Evolutionary conservation across 1,140 invertebrate species (phyloP), one percentile per base, ranked within the genome.

Genomic region (Monochamus saltuarius): DNA sequence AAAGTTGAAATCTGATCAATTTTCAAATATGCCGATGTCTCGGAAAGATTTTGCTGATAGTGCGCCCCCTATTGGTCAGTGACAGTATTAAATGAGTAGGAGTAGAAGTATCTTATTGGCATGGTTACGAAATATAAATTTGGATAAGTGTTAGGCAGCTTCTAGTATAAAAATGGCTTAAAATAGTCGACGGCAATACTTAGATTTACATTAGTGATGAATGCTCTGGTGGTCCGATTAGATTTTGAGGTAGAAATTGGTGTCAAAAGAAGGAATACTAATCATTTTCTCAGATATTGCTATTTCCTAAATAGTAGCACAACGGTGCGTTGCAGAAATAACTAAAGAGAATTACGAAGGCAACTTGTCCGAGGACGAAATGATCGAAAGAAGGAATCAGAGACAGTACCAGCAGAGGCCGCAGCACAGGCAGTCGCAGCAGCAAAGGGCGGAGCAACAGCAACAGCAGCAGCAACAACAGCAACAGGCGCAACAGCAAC

Each of bases 261-360:
- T 69, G 67, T 69, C 57, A 61, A 64, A 64, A 58, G 56, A 63
- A 62, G 54, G 67, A 69, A 67, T 65, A 70, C 65, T 67, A 70
- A 69, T 65, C 61, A 62, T 64, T 58, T 56, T 62, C 67, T 71
- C 67, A 71, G 69, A 66, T 29, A 29, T 66, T 47, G 56, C 56
- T 54, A 66, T 63, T 63, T 61, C 59, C 60, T 66, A 67, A 74
- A 68, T 42, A 65, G 58, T 71, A 76, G 73, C 72, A 40, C 75
- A 73, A 65, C 75, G 75, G 79, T 85, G 85, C 75, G 84, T 87
- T 82, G 73, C 81, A 85, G 92, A 94, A 86, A 94, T 95, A 72
- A 94, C 90, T 67, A 90, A 91, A 83, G 90, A 94, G 77, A 85
- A 87, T 60, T 84, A 83, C 62, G 84, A 86, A 61, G 79, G 77